Base-by-base conservation (phyloP, 2,888 invertebrate species). In the Polietes domitor region DNA sequence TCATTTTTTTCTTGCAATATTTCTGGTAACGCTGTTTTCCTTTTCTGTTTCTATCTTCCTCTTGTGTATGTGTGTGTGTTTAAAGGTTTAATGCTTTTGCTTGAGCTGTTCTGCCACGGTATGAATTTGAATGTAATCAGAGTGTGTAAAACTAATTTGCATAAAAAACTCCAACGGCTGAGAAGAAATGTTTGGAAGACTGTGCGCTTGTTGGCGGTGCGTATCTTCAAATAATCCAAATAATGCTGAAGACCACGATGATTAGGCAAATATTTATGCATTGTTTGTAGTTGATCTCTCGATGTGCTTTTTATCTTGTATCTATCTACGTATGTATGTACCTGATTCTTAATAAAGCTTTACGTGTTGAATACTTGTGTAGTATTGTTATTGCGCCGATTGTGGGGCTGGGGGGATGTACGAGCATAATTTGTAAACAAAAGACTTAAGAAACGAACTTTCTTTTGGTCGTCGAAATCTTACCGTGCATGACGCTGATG, bases 31-130 rank as follows among this genome's bases (percentile, higher is more conserved):
- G n/a, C n/a, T n/a, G n/a, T n/a, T n/a, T n/a, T 63, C 5, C 10
- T 82, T 79, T 58, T 55, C 37, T 75, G 79, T n/a, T 47, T 63
- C 5, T 15, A n/a, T 53, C 28, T 41, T 4, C 37, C 70, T 26
- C 24, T 63, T 63, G 41, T 61, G 7, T 75, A 12, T 63, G 68
- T 53, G 47, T 53, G 32, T 21, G 26, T 37, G n/a, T 37, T 21
- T 77, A 7, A 43, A 89, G 89, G 86, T 71, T n/a, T 88, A n/a
- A 87, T 88, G 71, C 83, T 89, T 21, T 17, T 89, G 17, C 74
- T 89, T 74, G 90, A 90, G 85, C 74, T 89, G 17, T 86, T 86
- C 82, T 88, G 83, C 85, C 82, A 88, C 24, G 87, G 88, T 53
- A 65, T 89, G 50, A 75, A 86, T 72, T 85, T 68, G 50, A 82